Evolutionary conservation across 2,113 vertebrate genomes (phyloP).

Genomic region (Mobula hypostoma): DNA sequence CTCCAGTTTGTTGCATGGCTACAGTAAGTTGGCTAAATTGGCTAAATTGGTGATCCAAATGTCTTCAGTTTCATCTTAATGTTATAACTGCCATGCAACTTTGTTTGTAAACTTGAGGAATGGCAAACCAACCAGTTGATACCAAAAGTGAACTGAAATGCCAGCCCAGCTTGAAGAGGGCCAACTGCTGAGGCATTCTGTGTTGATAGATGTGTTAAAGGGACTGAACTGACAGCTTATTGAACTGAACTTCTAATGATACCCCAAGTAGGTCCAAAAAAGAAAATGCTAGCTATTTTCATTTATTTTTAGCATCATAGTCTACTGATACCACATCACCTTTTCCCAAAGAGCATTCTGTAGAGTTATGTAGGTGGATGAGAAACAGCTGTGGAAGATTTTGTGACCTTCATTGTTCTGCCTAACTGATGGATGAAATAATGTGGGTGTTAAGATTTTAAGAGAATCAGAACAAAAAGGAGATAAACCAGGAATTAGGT

Average conservation of each 20-base stretch:
- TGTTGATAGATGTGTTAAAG: background rate
- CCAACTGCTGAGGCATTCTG: background rate
- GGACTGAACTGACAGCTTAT: background rate
- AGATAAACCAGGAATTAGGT: background rate
- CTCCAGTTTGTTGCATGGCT: no score
- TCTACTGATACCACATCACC: background rate
- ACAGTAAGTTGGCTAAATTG: no score
- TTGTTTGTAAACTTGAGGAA: background rate
- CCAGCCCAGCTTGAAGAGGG: background rate
- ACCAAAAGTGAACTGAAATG: background rate
- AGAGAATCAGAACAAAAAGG: background rate
- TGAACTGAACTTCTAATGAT: background rate
- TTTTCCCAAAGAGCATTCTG: background rate
- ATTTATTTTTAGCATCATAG: background rate
- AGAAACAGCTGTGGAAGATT: background rate
- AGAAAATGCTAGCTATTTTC: background rate
- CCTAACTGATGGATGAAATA: background rate
- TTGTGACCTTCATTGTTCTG: background rate
- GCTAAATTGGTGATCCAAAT: background rate
- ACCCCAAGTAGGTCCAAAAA: background rate
- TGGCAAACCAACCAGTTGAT: background rate
- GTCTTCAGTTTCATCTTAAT: background rate
- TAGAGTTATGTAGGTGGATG: background rate
- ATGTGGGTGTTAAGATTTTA: background rate
- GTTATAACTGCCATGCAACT: background rate